phyloP scores from a whole-genome alignment of 2,113 vertebrate species.

The Anseranas semipalmata region DNA sequence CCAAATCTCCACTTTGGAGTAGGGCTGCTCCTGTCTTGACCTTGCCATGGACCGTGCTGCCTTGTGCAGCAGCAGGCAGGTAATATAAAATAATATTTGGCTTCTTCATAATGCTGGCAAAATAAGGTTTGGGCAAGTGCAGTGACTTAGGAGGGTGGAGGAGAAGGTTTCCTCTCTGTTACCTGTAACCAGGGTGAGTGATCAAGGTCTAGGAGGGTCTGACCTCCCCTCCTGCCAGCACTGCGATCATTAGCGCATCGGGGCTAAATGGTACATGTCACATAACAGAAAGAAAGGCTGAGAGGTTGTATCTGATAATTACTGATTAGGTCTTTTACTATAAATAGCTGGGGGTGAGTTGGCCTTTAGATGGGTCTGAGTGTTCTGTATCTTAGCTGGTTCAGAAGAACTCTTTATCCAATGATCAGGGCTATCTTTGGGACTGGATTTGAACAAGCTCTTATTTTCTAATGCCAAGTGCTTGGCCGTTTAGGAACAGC shows the following conservation, averaged over 20 bases:
- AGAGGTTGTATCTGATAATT: not conserved
- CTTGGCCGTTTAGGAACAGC: not conserved
- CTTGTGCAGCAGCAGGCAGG: not conserved
- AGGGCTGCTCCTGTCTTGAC: not conserved
- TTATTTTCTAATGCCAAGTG: not conserved
- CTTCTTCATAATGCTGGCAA: not conserved
- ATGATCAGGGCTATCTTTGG: not conserved
- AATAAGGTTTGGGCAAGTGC: not conserved
- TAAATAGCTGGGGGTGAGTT: not conserved
- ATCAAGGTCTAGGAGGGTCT: not conserved
- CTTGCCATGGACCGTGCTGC: not conserved
- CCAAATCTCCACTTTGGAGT: not conserved
- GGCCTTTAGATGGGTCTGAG: not conserved
- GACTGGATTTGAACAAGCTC: not conserved
- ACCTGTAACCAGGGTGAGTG: not conserved
- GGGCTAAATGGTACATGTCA: not conserved
- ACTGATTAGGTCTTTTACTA: not conserved
- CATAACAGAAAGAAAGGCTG: not conserved
- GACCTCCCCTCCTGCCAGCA: not conserved
- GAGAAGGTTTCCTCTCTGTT: not conserved
- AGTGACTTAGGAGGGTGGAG: not conserved
- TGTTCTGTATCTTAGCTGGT: not conserved
- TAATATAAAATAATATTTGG: not conserved
- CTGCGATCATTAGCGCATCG: accelerated
- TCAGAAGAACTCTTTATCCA: not conserved